phyloP scores from a whole-genome alignment of 2,797 vertebrate genomes.

The Acanthurus tractus region DNA sequence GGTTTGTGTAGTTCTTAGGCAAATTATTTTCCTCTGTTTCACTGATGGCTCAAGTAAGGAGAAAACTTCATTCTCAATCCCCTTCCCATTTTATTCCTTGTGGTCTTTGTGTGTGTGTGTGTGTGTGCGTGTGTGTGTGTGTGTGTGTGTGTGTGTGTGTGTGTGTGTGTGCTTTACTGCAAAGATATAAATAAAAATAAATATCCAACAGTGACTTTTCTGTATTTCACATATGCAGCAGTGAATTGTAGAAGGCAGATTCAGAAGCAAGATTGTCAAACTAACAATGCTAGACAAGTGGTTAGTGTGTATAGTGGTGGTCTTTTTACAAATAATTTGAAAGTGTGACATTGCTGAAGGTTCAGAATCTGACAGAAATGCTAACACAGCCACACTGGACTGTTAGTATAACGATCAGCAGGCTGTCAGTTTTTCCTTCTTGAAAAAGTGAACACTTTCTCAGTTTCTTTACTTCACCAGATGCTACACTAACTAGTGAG shows the following conservation, averaged over 20 bases:
- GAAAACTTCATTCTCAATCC: conserved; percentile 48
- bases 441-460: conserved; percentile 10
- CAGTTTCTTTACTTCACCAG: conserved; percentile 57
- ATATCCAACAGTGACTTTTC: conserved; percentile 15
- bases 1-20: conserved; percentile 78
- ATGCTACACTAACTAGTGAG: conserved; percentile 34
- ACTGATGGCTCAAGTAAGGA: conserved; percentile 76
- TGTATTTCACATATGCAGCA: conserved; percentile 20
- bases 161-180: not conserved
- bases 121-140: not conserved
- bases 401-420: conserved; percentile 52
- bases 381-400: conserved; percentile 28
- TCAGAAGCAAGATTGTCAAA: conserved; percentile 18
- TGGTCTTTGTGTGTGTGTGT: not conserved
- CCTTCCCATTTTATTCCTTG: conserved; percentile 26
- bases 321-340: conserved; percentile 13
- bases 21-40: conserved; percentile 79
- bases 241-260: conserved; percentile 20
- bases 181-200: conserved; percentile 31
- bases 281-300: conserved; percentile 25
- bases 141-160: too few relatives aligned
- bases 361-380: conserved; percentile 42
- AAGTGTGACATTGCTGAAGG: conserved; percentile 28
- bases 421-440: conserved; percentile 31
- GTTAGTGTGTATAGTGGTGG: conserved; percentile 5